A percentile compares a stretch with the other conserved stretches of the same genome.
Conservation (phyloP, 2,113 vertebrate genomes). For the Cheilinus undulatus region DNA sequence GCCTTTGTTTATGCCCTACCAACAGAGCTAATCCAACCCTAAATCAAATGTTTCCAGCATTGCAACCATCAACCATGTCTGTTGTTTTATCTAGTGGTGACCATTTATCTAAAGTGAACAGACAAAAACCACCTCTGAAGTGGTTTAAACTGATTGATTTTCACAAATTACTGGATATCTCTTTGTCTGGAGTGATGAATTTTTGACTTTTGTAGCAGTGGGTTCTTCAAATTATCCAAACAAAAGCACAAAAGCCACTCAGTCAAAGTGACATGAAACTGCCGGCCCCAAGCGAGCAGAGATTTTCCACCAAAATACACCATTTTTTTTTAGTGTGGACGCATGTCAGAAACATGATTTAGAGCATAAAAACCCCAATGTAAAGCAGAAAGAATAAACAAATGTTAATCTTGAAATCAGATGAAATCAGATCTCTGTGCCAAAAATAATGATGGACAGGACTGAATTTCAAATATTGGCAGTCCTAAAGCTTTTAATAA, state of each 20-base stretch:
- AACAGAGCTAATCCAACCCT: no score
- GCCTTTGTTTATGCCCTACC: no score
- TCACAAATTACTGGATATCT: conserved; percentile 28
- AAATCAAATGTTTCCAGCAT: not conserved
- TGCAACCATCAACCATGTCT: not conserved
- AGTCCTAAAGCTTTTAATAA: not conserved
- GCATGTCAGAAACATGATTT: not conserved
- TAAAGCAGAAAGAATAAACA: not conserved
- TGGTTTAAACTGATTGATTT: conserved; percentile 22
- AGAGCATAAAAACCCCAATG: not conserved
- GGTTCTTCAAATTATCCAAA: conserved; percentile 28
- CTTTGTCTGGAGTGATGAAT: conserved; percentile 19
- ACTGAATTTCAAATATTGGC: not conserved
- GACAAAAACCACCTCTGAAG: conserved; percentile 4
- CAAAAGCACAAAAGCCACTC: conserved; percentile 35
- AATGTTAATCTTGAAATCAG: not conserved
- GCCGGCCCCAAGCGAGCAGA: not conserved
- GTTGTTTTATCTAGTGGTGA: not conserved
- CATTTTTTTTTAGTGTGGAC: not conserved
- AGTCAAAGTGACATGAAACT: conserved; percentile 13
- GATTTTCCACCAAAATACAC: not conserved
- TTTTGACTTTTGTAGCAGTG: conserved; percentile 38
- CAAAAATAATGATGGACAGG: not conserved
- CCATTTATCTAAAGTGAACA: not conserved
- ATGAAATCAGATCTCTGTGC: not conserved